Percentiles rank a stretch among this genome's conserved stretches.
These are phyloP conservation scores for Recurvirostra avosetta DNA, from an alignment of 2,113 vertebrate genomes.

Conservation along the genomic window DNA sequence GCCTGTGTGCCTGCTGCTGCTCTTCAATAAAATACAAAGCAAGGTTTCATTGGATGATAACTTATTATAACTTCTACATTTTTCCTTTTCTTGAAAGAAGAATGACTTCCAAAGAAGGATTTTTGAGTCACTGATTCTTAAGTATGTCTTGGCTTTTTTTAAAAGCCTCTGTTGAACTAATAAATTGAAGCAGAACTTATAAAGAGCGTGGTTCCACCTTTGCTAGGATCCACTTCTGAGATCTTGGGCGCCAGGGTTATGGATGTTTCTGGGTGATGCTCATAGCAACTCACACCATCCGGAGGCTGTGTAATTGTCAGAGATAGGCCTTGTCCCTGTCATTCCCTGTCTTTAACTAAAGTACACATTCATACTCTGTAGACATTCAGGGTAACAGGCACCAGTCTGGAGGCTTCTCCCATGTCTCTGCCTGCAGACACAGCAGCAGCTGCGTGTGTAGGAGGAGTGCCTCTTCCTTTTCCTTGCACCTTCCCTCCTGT, in stretches of 20 bases:
- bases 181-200: neutral
- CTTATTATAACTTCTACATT: neutral
- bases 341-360: neutral
- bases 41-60: neutral
- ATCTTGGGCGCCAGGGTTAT: too few species aligned
- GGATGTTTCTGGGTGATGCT: neutral
- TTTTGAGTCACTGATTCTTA: neutral
- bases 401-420: neutral
- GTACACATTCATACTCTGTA: neutral
- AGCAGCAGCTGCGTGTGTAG: neutral
- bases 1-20: neutral
- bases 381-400: neutral
- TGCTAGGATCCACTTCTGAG: neutral
- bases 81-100: neutral
- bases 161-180: neutral
- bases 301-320: neutral
- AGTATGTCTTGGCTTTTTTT: neutral
- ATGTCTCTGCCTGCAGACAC: neutral
- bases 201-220: neutral
- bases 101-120: neutral
- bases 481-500: neutral
- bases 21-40: neutral
- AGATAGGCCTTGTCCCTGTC: neutral
- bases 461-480: neutral
- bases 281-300: fast-evolving